Base-by-base conservation (phyloP, 1,140 invertebrate species). In the Leucophenga varia region DNA sequence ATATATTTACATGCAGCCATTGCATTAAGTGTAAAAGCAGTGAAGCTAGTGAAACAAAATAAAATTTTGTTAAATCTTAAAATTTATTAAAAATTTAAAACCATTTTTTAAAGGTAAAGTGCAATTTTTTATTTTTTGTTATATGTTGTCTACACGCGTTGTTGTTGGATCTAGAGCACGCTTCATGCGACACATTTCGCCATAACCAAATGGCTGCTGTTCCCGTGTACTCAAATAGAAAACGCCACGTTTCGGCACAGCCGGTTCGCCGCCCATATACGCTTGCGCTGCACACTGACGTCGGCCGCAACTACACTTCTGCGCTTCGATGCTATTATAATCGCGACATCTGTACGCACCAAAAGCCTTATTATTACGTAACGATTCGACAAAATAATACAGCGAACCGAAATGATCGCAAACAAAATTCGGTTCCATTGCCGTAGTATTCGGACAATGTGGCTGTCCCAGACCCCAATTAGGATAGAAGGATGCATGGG, bases 401-500 rank as follows among this genome's bases (percentile, higher is more conserved):
- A 73, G 72, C 6, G 76, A 52, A 8, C 75, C 61, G 14, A 53
- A 47, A 52, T 79, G 78, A 22, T 75, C 54, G 42, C 78, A 80
- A 0, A 25, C 19, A 38, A 54, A 54, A 19, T 54, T 38, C 9
- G 47, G 47, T 25, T 54, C 52, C 32, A 42, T 49, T 1, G 30
- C 39, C 0, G 68, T 68, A 6, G 39, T 20, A 30, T 50, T 30
- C 3, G 44, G 41, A 43, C 81, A 83, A 20, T 81, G 81, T 2
- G 79, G 78, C 54, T 83, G 82, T 0, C 16, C 25, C 18, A 44
- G 9, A 9, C 57, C 57, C 43, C 44, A 59, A 45, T 80, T 80
- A 2, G 79, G 78, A 57, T 77, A 84, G 61, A 83, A 84, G 49
- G 84, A 81, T 10, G 76, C 77, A 58, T 82, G 74, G 3, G 82